These are phyloP conservation scores for Microcebus tavaratra DNA, from an alignment of 2,113 vertebrate species.

Conservation along the genomic window DNA sequence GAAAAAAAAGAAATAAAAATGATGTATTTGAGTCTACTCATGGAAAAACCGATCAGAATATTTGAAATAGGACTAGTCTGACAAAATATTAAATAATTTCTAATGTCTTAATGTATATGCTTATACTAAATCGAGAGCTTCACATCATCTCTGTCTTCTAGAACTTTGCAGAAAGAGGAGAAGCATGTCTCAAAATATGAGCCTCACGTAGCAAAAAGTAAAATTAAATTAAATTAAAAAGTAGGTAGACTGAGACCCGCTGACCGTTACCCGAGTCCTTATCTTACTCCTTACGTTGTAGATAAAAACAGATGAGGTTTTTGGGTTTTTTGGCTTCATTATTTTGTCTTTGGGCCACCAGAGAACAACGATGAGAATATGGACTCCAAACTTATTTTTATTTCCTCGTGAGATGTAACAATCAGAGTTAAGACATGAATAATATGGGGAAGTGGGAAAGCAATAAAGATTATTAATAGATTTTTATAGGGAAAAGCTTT, in stretches of 20 bases:
- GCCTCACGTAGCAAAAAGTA: background rate
- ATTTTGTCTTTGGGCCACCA: background rate
- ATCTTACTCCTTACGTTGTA: background rate
- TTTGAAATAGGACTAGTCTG: background rate
- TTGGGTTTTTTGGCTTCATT: background rate
- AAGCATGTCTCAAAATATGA: background rate
- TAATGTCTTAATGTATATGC: background rate
- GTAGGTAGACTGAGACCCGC: background rate
- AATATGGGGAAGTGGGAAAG: background rate
- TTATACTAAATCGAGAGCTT: background rate
- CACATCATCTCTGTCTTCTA: background rate
- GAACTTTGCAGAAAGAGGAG: background rate
- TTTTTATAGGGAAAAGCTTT: background rate
- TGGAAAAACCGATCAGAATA: background rate
- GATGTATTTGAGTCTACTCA: background rate
- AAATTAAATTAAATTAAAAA: background rate
- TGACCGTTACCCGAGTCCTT: background rate
- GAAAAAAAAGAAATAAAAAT: background rate
- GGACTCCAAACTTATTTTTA: background rate
- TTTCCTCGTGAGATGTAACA: background rate
- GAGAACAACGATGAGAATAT: constrained; percentile 26
- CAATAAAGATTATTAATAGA: constrained; percentile 10
- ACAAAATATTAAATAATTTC: background rate
- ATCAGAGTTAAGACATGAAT: constrained; percentile 24
- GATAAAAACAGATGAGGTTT: background rate